A percentile compares a stretch with the other conserved stretches of the same genome.
Conservation (phyloP, 2,113 vertebrate genomes). For the Xiphophorus hellerii region DNA sequence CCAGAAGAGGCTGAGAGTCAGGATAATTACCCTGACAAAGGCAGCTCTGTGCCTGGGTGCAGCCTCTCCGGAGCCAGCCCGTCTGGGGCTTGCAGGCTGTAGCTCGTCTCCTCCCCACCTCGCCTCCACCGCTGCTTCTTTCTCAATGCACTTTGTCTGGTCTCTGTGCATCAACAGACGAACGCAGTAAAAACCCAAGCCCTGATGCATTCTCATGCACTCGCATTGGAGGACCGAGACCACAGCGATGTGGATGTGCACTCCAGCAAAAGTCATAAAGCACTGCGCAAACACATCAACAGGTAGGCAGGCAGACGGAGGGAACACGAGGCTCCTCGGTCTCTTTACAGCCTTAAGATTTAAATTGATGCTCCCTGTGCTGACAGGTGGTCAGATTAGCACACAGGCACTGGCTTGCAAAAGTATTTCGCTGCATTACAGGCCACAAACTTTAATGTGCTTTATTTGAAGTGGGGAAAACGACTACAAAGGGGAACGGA, state of each 20-base stretch:
- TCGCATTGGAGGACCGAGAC: constrained; percentile 18
- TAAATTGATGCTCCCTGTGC: constrained; percentile 19
- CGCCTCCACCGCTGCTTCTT: constrained; percentile 68
- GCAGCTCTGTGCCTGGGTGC: constrained; percentile 94
- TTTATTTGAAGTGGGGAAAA: not conserved
- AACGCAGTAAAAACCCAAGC: constrained; percentile 77
- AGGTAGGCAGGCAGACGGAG: constrained; percentile 46
- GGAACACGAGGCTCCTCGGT: constrained; percentile 40
- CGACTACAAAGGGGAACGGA: too few species aligned
- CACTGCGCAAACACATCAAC: constrained; percentile 18
- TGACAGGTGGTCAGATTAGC: constrained; percentile 36
- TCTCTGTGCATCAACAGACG: constrained; percentile 60
- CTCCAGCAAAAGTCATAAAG: constrained; percentile 25
- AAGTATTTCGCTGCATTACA: not conserved
- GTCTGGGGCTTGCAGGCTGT: constrained; percentile 96
- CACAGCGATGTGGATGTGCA: constrained; percentile 10
- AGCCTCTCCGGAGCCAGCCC: constrained; percentile 94
- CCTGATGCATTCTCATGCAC: constrained; percentile 26
- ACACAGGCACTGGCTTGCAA: not conserved
- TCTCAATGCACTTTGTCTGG: constrained; percentile 93
- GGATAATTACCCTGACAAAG: constrained; percentile 99
- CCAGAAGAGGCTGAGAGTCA: constrained; percentile 80
- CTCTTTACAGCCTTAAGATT: constrained; percentile 38
- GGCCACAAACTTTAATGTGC: not conserved
- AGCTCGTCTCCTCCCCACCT: constrained; percentile 85